Conservation (phyloP, 1,140 invertebrate genomes). For the Leptopilina clavipes region DNA sequence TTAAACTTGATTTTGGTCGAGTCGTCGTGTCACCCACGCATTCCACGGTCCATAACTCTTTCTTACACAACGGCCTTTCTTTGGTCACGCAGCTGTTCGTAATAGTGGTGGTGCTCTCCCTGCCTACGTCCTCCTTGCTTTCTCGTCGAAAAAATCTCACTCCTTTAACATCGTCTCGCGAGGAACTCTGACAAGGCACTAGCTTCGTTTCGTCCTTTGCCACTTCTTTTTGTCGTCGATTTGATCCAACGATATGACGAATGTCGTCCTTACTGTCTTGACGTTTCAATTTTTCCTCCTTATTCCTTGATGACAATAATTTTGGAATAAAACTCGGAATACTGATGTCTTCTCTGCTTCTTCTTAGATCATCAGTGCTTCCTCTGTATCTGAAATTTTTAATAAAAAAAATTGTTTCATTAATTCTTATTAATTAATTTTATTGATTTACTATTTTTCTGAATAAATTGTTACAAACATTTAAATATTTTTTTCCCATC, state of each 20-base stretch:
- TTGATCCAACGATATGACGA: conserved; percentile 44
- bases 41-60: conserved; percentile 54
- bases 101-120: conserved; percentile 53
- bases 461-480: too few relatives aligned
- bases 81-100: conserved; percentile 46
- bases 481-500: too few relatives aligned
- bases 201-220: conserved; percentile 40
- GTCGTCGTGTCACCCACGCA: conserved; percentile 52
- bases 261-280: conserved; percentile 69
- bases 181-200: conserved; percentile 30
- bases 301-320: conserved; percentile 61
- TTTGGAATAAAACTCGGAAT: conserved; percentile 71
- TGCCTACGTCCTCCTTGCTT: conserved; percentile 58
- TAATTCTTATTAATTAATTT: too few relatives aligned
- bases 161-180: conserved; percentile 26
- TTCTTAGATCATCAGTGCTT: conserved; percentile 70
- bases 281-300: conserved; percentile 66
- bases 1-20: conserved; percentile 40
- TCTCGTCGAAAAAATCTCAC: conserved; percentile 36
- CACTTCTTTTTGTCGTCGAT: conserved; percentile 47
- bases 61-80: conserved; percentile 54
- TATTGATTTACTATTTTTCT: too few relatives aligned
- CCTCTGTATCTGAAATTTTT: conserved; percentile 63
- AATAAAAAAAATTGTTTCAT: conserved; percentile 8
- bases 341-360: conserved; percentile 69